Conservation (phyloP, 2,888 invertebrate species). For the Ecliptopera silaceata region DNA sequence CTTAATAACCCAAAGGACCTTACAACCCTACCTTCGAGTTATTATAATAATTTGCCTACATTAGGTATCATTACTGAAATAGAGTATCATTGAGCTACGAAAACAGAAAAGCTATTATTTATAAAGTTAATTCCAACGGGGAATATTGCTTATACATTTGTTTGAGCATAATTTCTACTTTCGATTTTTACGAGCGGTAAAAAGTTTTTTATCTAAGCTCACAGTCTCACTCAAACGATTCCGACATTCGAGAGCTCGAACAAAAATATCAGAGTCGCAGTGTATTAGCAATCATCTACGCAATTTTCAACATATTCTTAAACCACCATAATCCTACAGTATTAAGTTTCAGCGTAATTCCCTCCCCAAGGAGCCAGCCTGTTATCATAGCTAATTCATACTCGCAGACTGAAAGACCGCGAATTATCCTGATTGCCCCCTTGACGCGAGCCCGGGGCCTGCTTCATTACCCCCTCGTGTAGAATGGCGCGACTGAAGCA, state of each 20-base stretch:
- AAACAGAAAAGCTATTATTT: too few species aligned
- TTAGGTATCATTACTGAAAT: too few species aligned
- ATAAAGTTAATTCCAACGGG: too few species aligned
- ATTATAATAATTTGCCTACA: background rate
- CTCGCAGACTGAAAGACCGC: background rate
- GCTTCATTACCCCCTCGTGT: background rate
- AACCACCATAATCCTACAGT: background rate
- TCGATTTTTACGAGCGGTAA: too few species aligned
- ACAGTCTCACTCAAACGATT: too few species aligned
- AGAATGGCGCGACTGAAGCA: background rate
- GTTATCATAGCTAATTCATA: constrained; percentile 3
- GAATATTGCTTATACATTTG: too few species aligned
- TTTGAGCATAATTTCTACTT: too few species aligned
- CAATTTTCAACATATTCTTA: background rate
- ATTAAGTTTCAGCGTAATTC: background rate
- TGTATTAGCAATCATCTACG: too few species aligned
- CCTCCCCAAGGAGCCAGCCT: background rate
- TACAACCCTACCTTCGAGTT: background rate
- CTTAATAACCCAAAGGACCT: background rate
- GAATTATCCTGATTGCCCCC: constrained; percentile 7
- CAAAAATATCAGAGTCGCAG: too few species aligned
- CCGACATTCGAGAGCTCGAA: too few species aligned
- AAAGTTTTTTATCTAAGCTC: too few species aligned
- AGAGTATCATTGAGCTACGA: too few species aligned
- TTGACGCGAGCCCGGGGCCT: constrained; percentile 1